Evolutionary conservation across 2,797 vertebrate species (phyloP).

Genomic region (Sciaenops ocellatus): DNA sequence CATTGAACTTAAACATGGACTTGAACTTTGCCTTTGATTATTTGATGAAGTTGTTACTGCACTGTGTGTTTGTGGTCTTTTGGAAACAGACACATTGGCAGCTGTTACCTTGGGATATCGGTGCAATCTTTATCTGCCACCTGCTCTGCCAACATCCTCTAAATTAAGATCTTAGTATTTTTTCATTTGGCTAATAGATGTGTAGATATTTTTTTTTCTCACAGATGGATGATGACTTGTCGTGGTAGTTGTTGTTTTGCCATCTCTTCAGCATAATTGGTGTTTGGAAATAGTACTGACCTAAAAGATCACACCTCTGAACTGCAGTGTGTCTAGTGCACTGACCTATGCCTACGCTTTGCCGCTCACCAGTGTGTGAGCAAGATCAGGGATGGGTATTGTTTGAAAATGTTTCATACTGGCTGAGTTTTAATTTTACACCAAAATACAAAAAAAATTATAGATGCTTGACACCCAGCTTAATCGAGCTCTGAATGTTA

Average conservation of each 20-base stretch:
- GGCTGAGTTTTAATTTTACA: neutral
- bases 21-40: neutral
- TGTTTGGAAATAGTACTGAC: no score
- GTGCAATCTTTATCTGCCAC: slow-evolving; percentile 18
- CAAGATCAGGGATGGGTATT: no score
- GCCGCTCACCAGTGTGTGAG: no score
- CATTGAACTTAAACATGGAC: neutral
- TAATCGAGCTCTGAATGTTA: neutral
- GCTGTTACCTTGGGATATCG: slow-evolving; percentile 26
- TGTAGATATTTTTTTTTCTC: neutral
- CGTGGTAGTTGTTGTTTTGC: neutral
- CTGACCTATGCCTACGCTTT: no score
- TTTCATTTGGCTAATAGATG: neutral
- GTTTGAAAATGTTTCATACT: no score
- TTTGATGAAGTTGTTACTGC: neutral
- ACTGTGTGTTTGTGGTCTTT: slow-evolving; percentile 1
- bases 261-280: no score
- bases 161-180: neutral
- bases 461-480: neutral
- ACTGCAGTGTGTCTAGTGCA: no score
- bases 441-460: neutral
- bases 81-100: slow-evolving; percentile 13
- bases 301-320: no score
- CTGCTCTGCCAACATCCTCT: slow-evolving; percentile 5
- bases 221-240: neutral